Percentiles rank a stretch among this genome's conserved stretches.
These are phyloP conservation scores for Nesidiocoris tenuis DNA, from an alignment of 2,888 invertebrate species.

Conservation along the genomic window DNA sequence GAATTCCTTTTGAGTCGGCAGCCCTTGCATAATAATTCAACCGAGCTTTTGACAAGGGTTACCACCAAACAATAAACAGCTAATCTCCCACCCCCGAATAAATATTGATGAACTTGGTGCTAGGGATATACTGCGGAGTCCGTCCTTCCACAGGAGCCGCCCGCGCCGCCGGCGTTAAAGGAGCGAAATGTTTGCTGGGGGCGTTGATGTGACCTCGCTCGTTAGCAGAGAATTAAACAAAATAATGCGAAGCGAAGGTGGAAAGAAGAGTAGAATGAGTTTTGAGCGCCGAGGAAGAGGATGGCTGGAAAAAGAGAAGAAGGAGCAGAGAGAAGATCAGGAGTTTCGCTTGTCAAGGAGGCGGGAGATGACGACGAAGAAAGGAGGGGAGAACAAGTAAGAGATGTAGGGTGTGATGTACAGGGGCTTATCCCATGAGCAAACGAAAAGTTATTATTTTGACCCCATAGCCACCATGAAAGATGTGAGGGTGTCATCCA, in stretches of 20 bases:
- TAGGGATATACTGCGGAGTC: neutral
- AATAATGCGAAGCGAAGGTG: neutral
- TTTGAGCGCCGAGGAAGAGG: neutral
- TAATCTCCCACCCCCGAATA: neutral
- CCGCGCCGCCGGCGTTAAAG: neutral
- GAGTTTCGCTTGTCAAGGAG: too few relatives aligned
- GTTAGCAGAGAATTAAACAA: neutral
- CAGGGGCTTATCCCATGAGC: too few relatives aligned
- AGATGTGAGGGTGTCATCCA: too few relatives aligned
- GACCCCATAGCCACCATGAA: too few relatives aligned
- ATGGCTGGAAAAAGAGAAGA: too few relatives aligned
- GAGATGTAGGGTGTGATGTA: too few relatives aligned
- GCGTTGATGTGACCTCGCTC: neutral
- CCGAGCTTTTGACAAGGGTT: neutral
- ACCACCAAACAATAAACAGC: neutral
- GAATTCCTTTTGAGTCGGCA: neutral
- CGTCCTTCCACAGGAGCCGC: neutral
- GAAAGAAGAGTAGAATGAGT: neutral
- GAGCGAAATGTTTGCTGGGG: neutral
- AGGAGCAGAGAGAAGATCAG: too few relatives aligned
- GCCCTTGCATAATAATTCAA: neutral
- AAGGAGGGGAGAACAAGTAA: too few relatives aligned
- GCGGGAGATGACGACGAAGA: too few relatives aligned
- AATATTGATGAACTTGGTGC: neutral
- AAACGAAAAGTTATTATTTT: too few relatives aligned